phyloP scores from a whole-genome alignment of 2,113 vertebrate genomes.

The Athene cunicularia region DNA sequence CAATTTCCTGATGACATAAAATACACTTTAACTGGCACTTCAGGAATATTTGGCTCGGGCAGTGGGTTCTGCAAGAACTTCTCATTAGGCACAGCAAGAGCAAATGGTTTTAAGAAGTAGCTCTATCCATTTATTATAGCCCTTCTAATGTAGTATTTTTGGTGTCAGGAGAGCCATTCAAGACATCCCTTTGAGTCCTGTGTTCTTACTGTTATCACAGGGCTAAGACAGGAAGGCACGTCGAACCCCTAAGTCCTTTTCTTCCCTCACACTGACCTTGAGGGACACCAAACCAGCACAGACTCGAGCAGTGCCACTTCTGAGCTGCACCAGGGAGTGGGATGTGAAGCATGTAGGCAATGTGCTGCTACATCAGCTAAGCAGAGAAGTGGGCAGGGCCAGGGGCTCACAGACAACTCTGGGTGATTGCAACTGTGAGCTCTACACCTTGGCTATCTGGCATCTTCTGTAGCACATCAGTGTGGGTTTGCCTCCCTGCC shows the following conservation, averaged over 20 bases:
- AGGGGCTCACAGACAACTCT: background rate
- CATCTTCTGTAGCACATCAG: fast-evolving
- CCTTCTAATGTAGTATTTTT: background rate
- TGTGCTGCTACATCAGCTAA: background rate
- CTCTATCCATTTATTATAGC: background rate
- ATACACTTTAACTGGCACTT: background rate
- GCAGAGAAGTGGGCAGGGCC: background rate
- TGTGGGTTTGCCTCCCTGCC: background rate
- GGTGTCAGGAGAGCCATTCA: background rate
- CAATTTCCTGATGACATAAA: background rate
- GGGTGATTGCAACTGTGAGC: too few relatives aligned
- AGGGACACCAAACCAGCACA: background rate
- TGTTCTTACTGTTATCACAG: background rate
- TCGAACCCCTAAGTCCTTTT: background rate
- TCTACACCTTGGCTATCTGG: background rate
- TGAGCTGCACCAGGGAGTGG: background rate
- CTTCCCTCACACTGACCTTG: background rate
- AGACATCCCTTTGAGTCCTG: background rate
- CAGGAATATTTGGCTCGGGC: background rate
- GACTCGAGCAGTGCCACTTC: background rate
- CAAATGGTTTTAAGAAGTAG: background rate
- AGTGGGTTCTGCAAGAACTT: background rate
- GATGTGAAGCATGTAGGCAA: background rate
- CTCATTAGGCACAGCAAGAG: background rate
- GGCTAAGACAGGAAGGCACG: background rate